These are phyloP conservation scores for Phoxinus phoxinus DNA, from an alignment of 2,113 vertebrate species.

Conservation along the genomic window DNA sequence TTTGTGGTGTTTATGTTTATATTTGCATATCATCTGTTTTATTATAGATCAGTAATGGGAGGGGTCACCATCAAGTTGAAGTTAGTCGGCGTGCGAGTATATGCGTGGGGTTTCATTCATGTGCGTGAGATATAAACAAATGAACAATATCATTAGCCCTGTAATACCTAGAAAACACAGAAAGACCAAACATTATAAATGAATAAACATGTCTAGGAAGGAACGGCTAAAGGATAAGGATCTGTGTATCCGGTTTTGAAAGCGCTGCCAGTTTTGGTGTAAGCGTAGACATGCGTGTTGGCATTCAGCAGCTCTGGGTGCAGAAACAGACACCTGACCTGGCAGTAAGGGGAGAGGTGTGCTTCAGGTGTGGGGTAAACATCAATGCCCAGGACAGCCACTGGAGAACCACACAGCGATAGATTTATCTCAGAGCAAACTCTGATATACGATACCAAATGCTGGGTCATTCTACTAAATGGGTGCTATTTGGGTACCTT, in stretches of 20 bases:
- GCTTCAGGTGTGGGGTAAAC: slow-evolving; percentile 34
- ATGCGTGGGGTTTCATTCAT: not conserved
- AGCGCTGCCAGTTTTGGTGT: slow-evolving; percentile 36
- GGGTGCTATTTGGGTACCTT: not conserved
- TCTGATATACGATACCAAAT: slow-evolving; percentile 3
- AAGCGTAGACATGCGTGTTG: slow-evolving; percentile 10
- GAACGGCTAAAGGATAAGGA: slow-evolving; percentile 27
- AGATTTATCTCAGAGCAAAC: slow-evolving; percentile 7
- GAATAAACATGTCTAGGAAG: slow-evolving; percentile 35
- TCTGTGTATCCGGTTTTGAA: slow-evolving; percentile 24
- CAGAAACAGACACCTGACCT: slow-evolving; percentile 44
- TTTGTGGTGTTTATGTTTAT: slow-evolving; percentile 44
- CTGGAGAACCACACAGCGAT: not conserved
- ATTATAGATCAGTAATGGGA: slow-evolving; percentile 15
- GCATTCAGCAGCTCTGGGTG: slow-evolving; percentile 20
- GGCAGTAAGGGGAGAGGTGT: slow-evolving; percentile 28
- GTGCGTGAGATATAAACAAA: not conserved
- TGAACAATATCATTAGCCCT: slow-evolving; percentile 1
- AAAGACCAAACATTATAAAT: slow-evolving; percentile 21
- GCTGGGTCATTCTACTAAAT: slow-evolving; percentile 17
- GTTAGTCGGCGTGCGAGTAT: not conserved
- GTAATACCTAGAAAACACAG: slow-evolving; percentile 18
- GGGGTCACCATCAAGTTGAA: not conserved
- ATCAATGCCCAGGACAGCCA: slow-evolving; percentile 20
- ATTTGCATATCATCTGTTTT: slow-evolving; percentile 45